Conservation (phyloP, 1,140 invertebrate species). For the Akabosia matsudoensis region DNA sequence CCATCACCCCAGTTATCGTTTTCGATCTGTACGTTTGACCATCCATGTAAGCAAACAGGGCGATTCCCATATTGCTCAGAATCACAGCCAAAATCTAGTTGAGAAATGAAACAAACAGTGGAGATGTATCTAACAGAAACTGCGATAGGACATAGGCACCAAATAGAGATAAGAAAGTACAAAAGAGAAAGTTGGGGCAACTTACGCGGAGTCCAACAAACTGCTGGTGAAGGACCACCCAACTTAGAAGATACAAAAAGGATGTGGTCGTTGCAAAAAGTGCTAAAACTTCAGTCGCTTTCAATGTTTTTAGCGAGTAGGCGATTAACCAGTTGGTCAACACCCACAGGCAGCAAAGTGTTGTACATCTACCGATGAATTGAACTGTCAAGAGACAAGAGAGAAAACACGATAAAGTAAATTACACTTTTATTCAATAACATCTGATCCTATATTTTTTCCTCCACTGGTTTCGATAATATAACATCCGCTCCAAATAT, state of each 20-base stretch:
- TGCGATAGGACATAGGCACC: too few relatives aligned
- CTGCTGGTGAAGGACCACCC: slow-evolving; percentile 93
- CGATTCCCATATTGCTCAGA: slow-evolving; percentile 88
- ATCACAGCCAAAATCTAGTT: slow-evolving; percentile 95
- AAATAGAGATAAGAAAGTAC: too few relatives aligned
- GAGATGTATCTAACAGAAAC: too few relatives aligned
- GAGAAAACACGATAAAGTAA: background rate
- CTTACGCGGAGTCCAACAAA: slow-evolving; percentile 91
- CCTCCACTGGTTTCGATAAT: too few relatives aligned
- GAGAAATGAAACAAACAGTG: slow-evolving; percentile 42
- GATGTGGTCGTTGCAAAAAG: slow-evolving; percentile 89
- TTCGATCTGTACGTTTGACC: slow-evolving; percentile 78
- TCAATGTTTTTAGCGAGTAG: slow-evolving; percentile 67
- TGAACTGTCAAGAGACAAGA: slow-evolving; percentile 60
- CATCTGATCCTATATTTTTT: too few relatives aligned
- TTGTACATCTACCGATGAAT: slow-evolving; percentile 75
- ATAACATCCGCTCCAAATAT: too few relatives aligned
- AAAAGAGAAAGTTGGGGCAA: too few relatives aligned
- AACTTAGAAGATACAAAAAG: slow-evolving; percentile 88
- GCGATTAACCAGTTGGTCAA: slow-evolving; percentile 87
- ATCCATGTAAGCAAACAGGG: slow-evolving; percentile 91
- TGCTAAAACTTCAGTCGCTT: slow-evolving; percentile 86
- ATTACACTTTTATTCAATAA: background rate
- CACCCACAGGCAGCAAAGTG: slow-evolving; percentile 87
- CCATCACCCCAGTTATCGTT: slow-evolving; percentile 73